These are phyloP conservation scores for Siphlonurus alternatus DNA, from an alignment of 2,888 invertebrate genomes.

Conservation along the genomic window DNA sequence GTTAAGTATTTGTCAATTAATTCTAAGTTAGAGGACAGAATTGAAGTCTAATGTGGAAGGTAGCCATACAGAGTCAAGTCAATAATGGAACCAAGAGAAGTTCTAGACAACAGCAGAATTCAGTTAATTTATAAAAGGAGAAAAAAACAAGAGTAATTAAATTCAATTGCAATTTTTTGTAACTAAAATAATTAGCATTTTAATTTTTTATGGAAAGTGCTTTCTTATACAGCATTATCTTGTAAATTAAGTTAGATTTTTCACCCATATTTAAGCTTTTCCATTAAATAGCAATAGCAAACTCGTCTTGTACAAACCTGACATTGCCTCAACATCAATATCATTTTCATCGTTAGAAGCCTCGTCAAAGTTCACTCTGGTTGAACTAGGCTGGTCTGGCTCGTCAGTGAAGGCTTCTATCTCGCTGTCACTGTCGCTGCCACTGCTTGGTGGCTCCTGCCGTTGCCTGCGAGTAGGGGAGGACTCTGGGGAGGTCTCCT, in stretches of 20 bases:
- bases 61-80: background rate
- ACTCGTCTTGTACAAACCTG: too few species aligned
- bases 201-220: too few species aligned
- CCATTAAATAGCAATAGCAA: too few species aligned
- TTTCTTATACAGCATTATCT: too few species aligned
- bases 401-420: background rate
- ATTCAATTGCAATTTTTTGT: too few species aligned
- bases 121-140: too few species aligned
- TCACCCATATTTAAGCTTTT: too few species aligned
- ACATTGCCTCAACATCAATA: conserved; percentile 72
- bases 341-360: conserved; percentile 70
- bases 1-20: too few species aligned
- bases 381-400: background rate
- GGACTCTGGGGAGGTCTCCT: background rate
- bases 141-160: too few species aligned
- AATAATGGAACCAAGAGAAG: background rate
- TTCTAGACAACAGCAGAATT: background rate
- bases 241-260: conserved; percentile 24
- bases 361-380: conserved; percentile 31
- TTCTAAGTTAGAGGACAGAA: too few species aligned
- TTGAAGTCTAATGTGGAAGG: too few species aligned
- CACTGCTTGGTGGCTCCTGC: background rate
- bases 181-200: too few species aligned
- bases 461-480: background rate
- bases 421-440: background rate